Evolutionary conservation across 2,797 vertebrate genomes (phyloP).

Genomic region (Phyllotis vaccarum): DNA sequence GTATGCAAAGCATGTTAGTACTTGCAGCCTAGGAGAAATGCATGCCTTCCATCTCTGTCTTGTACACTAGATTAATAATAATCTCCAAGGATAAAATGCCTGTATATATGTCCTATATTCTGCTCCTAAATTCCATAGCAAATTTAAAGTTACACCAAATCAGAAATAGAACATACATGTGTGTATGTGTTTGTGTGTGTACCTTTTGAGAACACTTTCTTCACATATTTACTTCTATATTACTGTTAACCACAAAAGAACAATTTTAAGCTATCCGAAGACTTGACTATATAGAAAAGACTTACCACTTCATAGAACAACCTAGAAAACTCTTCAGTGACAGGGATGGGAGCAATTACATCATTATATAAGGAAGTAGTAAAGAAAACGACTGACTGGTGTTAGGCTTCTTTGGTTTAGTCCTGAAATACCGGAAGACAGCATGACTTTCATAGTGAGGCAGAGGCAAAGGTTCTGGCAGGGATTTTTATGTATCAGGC

Average conservation of each 20-base stretch:
- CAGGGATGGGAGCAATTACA: neutral
- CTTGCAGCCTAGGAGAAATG: neutral
- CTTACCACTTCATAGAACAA: neutral
- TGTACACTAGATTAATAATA: neutral
- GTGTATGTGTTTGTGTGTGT: neutral
- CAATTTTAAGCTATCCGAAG: neutral
- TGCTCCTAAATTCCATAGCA: neutral
- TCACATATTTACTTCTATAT: neutral
- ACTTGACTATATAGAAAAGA: neutral
- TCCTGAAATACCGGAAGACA: neutral
- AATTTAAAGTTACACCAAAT: neutral
- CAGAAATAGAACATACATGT: neutral
- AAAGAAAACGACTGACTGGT: neutral
- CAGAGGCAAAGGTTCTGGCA: neutral
- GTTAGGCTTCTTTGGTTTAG: neutral
- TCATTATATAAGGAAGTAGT: constrained; percentile 30
- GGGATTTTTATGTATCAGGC: neutral
- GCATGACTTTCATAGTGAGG: neutral
- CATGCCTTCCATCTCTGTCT: neutral
- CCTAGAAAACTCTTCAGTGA: neutral
- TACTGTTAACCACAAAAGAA: neutral
- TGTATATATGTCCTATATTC: neutral
- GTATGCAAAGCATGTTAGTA: neutral
- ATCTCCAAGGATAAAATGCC: neutral
- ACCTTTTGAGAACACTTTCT: neutral